A percentile compares a stretch with the other conserved stretches of the same genome.
Evolutionary conservation across 2,888 invertebrate genomes (phyloP).

Genomic region (Drosophila emarginata): DNA sequence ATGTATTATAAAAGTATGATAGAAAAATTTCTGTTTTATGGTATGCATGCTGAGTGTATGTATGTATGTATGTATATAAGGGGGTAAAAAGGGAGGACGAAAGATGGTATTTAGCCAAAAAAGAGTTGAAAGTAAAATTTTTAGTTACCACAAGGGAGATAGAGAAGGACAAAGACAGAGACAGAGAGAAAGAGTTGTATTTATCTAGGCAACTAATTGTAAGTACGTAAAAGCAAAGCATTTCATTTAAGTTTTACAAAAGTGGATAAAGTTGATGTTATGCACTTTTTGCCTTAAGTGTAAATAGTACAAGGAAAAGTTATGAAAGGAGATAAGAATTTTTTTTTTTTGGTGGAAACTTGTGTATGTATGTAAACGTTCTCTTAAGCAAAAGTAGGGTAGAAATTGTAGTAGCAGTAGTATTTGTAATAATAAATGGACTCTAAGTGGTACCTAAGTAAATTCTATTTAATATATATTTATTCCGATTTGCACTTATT

Average conservation of each 20-base stretch:
- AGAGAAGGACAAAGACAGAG: not conserved
- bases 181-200: slow-evolving; percentile 30
- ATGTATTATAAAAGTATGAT: not conserved
- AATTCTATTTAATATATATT: slow-evolving; percentile 19
- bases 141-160: not conserved
- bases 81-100: not conserved
- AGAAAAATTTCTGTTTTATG: slow-evolving; percentile 3
- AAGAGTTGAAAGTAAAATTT: slow-evolving; percentile 24
- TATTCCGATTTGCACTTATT: slow-evolving; percentile 10
- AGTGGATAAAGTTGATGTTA: slow-evolving; percentile 36
- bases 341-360: slow-evolving; percentile 2
- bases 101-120: slow-evolving; percentile 33
- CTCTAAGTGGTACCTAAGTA: slow-evolving; percentile 14
- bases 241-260: slow-evolving; percentile 39
- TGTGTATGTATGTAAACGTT: not conserved
- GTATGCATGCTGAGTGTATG: slow-evolving; percentile 43
- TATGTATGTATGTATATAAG: not conserved
- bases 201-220: slow-evolving; percentile 50
- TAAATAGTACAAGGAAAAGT: slow-evolving; percentile 35
- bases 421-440: not conserved
- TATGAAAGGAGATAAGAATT: slow-evolving; percentile 3
- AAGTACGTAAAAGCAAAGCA: slow-evolving; percentile 45
- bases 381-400: not conserved
- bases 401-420: not conserved
- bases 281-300: slow-evolving; percentile 46